These are phyloP conservation scores for Prinia subflava DNA, from an alignment of 2,113 vertebrate genomes.

Conservation along the genomic window DNA sequence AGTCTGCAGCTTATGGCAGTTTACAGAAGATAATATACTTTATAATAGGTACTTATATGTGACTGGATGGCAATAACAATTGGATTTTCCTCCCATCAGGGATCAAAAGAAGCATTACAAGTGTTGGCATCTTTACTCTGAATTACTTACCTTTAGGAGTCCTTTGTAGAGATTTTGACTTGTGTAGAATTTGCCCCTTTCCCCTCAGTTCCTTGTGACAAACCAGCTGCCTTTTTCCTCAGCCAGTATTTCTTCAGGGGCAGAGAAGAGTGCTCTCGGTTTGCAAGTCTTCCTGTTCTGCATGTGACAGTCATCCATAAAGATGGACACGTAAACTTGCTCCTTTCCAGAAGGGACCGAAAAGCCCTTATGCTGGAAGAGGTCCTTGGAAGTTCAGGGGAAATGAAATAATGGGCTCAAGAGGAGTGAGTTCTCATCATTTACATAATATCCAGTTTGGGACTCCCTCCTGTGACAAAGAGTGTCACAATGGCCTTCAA, in stretches of 20 bases:
- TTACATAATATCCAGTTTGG: not conserved
- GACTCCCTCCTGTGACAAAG: not conserved
- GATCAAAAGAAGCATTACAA: not conserved
- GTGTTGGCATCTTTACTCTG: not conserved
- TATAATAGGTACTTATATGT: not conserved
- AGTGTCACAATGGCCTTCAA: fast-evolving
- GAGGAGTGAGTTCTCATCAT: not conserved
- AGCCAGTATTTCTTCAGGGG: not conserved
- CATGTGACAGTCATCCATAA: not conserved
- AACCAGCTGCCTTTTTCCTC: not conserved
- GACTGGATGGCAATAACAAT: not conserved
- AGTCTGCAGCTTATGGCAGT: not conserved
- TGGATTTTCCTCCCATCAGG: not conserved
- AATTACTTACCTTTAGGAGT: not conserved
- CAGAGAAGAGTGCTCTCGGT: not conserved
- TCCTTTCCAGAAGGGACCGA: not conserved
- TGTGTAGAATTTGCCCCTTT: not conserved
- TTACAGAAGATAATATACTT: not conserved
- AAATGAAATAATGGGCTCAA: not conserved
- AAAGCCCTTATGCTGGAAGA: not conserved
- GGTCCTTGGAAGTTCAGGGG: not conserved
- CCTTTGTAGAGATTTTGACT: not conserved
- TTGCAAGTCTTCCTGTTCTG: not conserved
- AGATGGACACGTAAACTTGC: not conserved
- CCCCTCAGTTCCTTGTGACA: not conserved